A percentile compares a stretch with the other conserved stretches of the same genome.
Conservation (phyloP, 2,113 vertebrate genomes). For the Scopus umbretta region DNA sequence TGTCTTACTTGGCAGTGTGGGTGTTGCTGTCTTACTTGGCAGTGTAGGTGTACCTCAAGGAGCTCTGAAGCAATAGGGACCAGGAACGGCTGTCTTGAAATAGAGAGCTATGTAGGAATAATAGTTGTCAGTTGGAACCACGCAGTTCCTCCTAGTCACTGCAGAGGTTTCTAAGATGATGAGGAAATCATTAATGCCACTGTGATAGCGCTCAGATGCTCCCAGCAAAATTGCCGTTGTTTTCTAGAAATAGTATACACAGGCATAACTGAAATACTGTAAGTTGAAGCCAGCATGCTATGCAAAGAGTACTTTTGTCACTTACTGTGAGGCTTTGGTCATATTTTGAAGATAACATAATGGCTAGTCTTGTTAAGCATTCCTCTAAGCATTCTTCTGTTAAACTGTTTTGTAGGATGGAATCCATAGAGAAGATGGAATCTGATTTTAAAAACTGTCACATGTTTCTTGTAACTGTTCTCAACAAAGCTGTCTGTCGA, state of each 20-base stretch:
- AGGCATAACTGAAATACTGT: neutral
- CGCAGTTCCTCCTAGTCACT: neutral
- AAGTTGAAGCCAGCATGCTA: neutral
- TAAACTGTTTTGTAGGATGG: slow-evolving; percentile 78
- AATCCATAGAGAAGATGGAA: slow-evolving; percentile 98
- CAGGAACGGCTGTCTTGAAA: neutral
- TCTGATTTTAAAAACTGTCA: slow-evolving; percentile 99
- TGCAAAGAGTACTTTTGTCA: neutral
- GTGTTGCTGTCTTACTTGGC: neutral
- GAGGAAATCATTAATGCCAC: neutral
- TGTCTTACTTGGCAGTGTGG: neutral
- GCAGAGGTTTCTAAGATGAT: neutral
- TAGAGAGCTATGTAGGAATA: neutral
- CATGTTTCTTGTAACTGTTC: slow-evolving; percentile 96
- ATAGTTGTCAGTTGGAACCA: neutral
- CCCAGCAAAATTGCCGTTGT: neutral
- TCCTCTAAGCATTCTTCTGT: neutral
- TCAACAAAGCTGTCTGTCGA: slow-evolving; percentile 96
- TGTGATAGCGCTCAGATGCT: neutral
- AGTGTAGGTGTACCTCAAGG: neutral
- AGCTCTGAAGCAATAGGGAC: neutral
- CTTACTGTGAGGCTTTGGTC: neutral
- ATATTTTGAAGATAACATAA: neutral
- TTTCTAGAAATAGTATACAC: neutral
- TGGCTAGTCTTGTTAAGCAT: neutral